Conservation (phyloP, 2,888 invertebrate species). For the Dichetophora obliterata region DNA sequence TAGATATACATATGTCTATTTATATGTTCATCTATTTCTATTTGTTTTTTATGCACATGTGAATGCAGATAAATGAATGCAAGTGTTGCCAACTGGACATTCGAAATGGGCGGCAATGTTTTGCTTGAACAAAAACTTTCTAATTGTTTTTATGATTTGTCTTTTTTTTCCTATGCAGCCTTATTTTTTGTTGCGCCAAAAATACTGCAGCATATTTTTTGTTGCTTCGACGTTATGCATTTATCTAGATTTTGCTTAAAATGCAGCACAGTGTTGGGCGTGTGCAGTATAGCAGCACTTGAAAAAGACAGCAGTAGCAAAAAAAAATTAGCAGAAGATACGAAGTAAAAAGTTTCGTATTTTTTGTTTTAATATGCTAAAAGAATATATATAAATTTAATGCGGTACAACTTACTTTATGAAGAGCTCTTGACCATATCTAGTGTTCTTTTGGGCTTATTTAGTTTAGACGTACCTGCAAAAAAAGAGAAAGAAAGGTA, state of each 20-base stretch:
- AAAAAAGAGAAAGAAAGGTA: too few species aligned
- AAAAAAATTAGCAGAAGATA: background rate
- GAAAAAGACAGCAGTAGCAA: background rate
- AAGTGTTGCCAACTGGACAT: background rate
- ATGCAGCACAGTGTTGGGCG: slow-evolving; percentile 7
- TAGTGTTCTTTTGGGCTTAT: too few species aligned
- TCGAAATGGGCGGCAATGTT: background rate
- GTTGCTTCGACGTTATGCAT: background rate
- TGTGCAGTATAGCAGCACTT: slow-evolving; percentile 16
- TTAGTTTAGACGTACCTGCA: too few species aligned
- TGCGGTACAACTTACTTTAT: too few species aligned
- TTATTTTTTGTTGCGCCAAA: slow-evolving; percentile 25
- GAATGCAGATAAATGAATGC: background rate
- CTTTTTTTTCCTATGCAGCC: background rate
- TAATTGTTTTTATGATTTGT: background rate
- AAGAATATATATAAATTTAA: too few species aligned
- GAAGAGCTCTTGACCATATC: too few species aligned
- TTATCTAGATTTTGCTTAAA: slow-evolving; percentile 7
- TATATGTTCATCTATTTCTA: background rate
- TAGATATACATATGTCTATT: background rate
- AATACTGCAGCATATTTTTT: slow-evolving; percentile 21
- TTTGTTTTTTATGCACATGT: background rate
- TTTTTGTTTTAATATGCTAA: too few species aligned
- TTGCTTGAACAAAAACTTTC: background rate
- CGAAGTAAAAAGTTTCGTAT: too few species aligned